These are phyloP conservation scores for Chironomus riparius DNA, from an alignment of 2,888 invertebrate species.

Conservation along the genomic window DNA sequence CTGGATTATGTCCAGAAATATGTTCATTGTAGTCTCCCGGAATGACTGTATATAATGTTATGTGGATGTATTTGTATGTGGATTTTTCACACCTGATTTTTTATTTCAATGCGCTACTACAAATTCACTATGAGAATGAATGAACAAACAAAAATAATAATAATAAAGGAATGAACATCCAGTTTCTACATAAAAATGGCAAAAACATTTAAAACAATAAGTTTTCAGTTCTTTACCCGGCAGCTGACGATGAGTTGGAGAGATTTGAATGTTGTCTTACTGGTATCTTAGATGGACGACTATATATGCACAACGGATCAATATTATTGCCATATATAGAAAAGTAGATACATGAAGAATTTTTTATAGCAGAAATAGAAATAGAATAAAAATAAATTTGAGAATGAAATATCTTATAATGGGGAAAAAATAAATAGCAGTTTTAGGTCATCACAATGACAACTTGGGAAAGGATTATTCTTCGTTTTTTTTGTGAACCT, in stretches of 20 bases:
- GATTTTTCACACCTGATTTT: neutral
- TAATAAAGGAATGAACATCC: too few relatives aligned
- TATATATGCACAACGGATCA: neutral
- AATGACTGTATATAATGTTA: neutral
- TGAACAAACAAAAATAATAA: too few relatives aligned
- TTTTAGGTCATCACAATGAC: too few relatives aligned
- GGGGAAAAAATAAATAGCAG: neutral
- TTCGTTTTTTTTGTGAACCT: neutral
- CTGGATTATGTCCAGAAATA: neutral
- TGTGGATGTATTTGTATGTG: neutral
- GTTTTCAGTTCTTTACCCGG: conserved; percentile 8
- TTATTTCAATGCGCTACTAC: neutral
- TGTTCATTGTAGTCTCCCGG: neutral
- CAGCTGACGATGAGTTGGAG: conserved; percentile 23
- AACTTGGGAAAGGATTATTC: too few relatives aligned
- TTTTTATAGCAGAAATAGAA: too few relatives aligned
- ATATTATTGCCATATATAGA: too few relatives aligned
- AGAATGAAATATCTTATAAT: too few relatives aligned
- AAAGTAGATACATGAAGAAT: too few relatives aligned
- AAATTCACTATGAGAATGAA: neutral
- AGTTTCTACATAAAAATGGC: neutral
- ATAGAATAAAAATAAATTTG: neutral
- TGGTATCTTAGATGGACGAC: conserved; percentile 39
- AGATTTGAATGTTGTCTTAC: conserved; percentile 35
- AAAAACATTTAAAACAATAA: too few relatives aligned